phyloP scores from a whole-genome alignment of 2,888 invertebrate genomes.

The Volucella inanis region DNA sequence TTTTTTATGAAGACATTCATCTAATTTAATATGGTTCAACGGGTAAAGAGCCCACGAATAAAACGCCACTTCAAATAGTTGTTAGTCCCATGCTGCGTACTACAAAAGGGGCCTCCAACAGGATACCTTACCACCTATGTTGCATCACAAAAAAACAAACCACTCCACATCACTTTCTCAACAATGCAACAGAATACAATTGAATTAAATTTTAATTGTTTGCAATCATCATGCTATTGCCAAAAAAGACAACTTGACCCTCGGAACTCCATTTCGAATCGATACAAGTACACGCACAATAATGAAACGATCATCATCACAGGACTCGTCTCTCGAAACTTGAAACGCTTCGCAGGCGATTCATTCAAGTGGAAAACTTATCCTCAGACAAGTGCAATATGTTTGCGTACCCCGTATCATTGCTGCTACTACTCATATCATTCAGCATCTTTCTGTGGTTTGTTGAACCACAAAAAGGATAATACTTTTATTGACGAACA shows the following conservation, averaged over 20 bases:
- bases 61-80: background rate
- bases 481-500: slow-evolving; percentile 70
- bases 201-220: slow-evolving; percentile 69
- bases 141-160: slow-evolving; percentile 14
- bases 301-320: slow-evolving; percentile 7
- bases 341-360: slow-evolving; percentile 70
- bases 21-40: no score
- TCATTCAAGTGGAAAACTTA: slow-evolving; percentile 70
- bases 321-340: background rate
- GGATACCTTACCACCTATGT: slow-evolving; percentile 53
- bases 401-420: slow-evolving; percentile 26
- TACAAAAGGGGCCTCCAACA: background rate
- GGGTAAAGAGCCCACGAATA: no score
- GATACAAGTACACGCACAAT: slow-evolving; percentile 17
- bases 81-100: background rate
- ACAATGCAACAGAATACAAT: slow-evolving; percentile 48
- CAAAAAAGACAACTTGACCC: slow-evolving; percentile 65
- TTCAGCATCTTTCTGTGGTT: slow-evolving; percentile 46
- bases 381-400: slow-evolving; percentile 69
- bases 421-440: background rate
- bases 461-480: slow-evolving; percentile 69
- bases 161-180: slow-evolving; percentile 6
- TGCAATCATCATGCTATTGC: slow-evolving; percentile 71
- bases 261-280: slow-evolving; percentile 19
- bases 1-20: no score